Evolutionary conservation across 1,140 invertebrate genomes (phyloP).

Genomic region (Monochamus saltuarius): DNA sequence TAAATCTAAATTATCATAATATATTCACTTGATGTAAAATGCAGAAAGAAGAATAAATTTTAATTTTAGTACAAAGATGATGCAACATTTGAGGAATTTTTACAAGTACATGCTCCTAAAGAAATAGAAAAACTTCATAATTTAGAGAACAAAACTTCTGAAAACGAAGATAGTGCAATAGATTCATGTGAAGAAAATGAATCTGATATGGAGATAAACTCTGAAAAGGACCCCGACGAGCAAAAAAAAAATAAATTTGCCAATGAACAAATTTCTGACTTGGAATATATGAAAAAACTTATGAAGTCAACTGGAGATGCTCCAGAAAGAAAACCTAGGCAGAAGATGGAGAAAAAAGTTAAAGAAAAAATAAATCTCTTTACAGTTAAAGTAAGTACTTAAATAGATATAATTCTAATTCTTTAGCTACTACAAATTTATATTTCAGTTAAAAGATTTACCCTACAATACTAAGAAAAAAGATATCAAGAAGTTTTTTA

Average conservation of each 20-base stretch:
- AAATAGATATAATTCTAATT: neutral
- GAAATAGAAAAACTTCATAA: conserved; percentile 52
- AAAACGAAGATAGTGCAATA: conserved; percentile 26
- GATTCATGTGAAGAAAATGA: conserved; percentile 12
- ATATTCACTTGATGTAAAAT: too few species aligned
- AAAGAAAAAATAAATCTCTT: conserved; percentile 56
- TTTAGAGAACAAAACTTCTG: conserved; percentile 31
- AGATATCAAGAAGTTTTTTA: conserved; percentile 82
- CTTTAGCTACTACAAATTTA: neutral
- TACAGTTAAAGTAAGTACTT: conserved; percentile 58
- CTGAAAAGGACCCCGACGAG: conserved; percentile 40
- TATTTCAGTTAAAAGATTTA: conserved; percentile 59
- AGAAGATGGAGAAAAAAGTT: conserved; percentile 43
- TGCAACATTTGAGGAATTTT: conserved; percentile 85
- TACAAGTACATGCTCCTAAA: conserved; percentile 72
- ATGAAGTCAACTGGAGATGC: conserved; percentile 28
- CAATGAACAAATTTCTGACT: conserved; percentile 69
- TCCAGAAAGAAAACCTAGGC: conserved; percentile 42
- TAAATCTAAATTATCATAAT: too few species aligned
- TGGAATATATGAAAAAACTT: conserved; percentile 60
- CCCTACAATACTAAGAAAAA: conserved; percentile 74
- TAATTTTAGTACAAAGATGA: conserved; percentile 76
- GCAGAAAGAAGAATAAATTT: conserved; percentile 4
- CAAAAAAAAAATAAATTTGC: conserved; percentile 57
- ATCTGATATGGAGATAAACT: neutral